Conservation (phyloP, 2,113 vertebrate genomes). For the rabbit (Oryctolagus cuniculus) region DNA sequence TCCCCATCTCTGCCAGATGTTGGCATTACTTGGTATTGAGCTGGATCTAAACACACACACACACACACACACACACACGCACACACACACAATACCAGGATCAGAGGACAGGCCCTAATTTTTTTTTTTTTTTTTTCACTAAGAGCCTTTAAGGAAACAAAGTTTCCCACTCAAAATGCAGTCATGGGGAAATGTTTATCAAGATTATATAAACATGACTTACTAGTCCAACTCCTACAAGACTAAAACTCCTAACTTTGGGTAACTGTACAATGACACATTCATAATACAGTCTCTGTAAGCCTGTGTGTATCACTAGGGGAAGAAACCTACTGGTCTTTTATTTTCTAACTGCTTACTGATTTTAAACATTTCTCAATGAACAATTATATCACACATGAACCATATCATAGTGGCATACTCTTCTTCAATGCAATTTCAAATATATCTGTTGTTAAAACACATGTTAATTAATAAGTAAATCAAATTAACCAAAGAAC, state of each 20-base stretch:
- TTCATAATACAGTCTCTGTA: constrained; percentile 81
- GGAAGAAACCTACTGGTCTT: constrained; percentile 48
- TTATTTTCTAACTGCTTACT: constrained; percentile 81
- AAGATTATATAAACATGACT: constrained; percentile 87
- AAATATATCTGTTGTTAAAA: constrained; percentile 75
- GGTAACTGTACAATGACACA: constrained; percentile 77
- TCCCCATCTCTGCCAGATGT: constrained; percentile 85
- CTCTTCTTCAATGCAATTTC: constrained; percentile 80
- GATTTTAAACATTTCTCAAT: constrained; percentile 75
- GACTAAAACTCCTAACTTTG: constrained; percentile 81
- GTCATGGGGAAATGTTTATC: constrained; percentile 87
- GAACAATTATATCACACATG: constrained; percentile 76
- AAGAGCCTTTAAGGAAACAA: constrained; percentile 77
- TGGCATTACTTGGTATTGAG: constrained; percentile 86
- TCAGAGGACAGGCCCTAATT: not conserved
- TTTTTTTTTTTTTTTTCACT: constrained; percentile 77
- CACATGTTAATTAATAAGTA: constrained; percentile 67
- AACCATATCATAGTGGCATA: constrained; percentile 72
- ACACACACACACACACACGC: not conserved
- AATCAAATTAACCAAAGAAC: constrained; percentile 68
- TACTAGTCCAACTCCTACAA: constrained; percentile 82
- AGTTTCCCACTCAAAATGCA: constrained; percentile 84
- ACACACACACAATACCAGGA: not conserved
- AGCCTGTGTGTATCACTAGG: constrained; percentile 64
- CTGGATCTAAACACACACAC: not conserved